Conservation (phyloP, 2,888 invertebrate species). For the Calliphora vomitoria region DNA sequence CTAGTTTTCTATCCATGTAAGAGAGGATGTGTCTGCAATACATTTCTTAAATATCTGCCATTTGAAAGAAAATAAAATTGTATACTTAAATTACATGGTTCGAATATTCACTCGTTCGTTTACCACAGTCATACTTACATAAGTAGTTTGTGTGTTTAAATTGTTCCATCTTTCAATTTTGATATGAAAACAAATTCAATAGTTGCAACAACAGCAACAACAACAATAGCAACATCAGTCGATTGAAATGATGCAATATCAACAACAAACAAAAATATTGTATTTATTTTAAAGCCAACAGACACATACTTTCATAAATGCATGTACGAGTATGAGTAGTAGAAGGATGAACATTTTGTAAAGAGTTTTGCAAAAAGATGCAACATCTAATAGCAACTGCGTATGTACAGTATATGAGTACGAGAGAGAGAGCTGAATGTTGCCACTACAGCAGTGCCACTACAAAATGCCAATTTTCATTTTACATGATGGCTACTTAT, state of each 20-base stretch:
- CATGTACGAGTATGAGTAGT: neutral
- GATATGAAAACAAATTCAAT: conserved; percentile 30
- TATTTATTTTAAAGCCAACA: conserved; percentile 1
- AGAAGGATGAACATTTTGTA: conserved; percentile 21
- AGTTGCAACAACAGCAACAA: conserved; percentile 47
- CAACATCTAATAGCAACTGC: conserved; percentile 15
- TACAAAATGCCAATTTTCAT: conserved; percentile 75
- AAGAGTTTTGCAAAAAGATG: conserved; percentile 24
- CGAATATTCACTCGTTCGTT: conserved; percentile 61
- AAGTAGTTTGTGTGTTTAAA: conserved; percentile 23
- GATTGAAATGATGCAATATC: conserved; percentile 62
- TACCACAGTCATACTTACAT: conserved; percentile 26
- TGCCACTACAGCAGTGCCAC: conserved; percentile 67
- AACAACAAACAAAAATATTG: conserved; percentile 24
- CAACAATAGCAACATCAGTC: conserved; percentile 51
- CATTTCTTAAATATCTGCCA: conserved; percentile 58
- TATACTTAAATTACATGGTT: conserved; percentile 67
- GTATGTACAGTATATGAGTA: neutral
- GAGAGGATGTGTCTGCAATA: neutral
- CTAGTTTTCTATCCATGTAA: neutral
- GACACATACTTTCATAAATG: neutral
- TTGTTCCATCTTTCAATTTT: conserved; percentile 26
- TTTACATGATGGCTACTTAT: conserved; percentile 76
- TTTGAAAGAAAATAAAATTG: conserved; percentile 40
- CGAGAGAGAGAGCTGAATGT: conserved; percentile 34